A percentile compares a stretch with the other conserved stretches of the same genome.
These are phyloP conservation scores for Paradoxurus hermaphroditus DNA, from an alignment of 2,113 vertebrate species.

Conservation along the genomic window DNA sequence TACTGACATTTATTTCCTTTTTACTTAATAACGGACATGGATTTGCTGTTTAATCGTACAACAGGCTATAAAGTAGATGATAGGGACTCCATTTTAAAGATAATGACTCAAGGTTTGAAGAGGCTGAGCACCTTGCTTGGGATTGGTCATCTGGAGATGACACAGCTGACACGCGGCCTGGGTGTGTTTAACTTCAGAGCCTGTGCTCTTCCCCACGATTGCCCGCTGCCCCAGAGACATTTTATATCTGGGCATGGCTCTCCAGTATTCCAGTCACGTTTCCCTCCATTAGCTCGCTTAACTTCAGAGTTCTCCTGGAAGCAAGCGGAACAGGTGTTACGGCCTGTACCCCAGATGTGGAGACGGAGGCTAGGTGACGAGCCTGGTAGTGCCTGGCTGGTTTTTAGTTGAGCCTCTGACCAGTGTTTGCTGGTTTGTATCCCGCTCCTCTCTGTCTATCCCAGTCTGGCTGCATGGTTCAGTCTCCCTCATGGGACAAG, in stretches of 20 bases:
- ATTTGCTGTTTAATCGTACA: not conserved
- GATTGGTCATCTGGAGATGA: not conserved
- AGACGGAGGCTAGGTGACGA: not conserved
- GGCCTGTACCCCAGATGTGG: not conserved
- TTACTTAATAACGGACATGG: not conserved
- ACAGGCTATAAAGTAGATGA: not conserved
- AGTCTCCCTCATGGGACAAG: not conserved
- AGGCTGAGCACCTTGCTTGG: not conserved
- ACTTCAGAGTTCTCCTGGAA: not conserved
- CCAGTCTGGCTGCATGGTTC: not conserved
- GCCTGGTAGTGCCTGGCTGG: rapidly evolving
- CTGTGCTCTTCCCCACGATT: not conserved
- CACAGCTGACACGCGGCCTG: not conserved
- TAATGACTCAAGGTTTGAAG: not conserved
- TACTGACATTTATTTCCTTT: not conserved
- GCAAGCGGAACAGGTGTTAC: not conserved
- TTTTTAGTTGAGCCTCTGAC: not conserved
- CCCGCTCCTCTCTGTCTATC: not conserved
- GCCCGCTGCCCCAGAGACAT: not conserved
- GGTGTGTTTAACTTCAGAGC: not conserved
- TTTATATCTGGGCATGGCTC: not conserved
- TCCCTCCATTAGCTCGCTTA: not conserved
- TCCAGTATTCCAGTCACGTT: not conserved
- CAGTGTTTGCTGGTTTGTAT: not conserved
- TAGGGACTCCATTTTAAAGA: not conserved